Base-by-base conservation (phyloP, 2,113 vertebrate genomes). In the Synodontis membranacea region DNA sequence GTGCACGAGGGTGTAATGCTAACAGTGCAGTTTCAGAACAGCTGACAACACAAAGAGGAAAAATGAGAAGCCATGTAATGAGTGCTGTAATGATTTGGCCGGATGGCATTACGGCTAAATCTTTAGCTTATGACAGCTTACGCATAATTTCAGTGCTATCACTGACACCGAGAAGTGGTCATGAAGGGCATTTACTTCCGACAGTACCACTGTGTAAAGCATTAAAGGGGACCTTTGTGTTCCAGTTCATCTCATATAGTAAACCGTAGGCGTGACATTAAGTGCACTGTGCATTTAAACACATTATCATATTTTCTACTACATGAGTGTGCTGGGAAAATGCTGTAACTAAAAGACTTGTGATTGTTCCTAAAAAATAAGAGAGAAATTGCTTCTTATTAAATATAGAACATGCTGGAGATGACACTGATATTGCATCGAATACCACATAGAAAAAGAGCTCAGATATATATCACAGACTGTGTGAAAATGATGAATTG, bases 341-440 rank as follows among this genome's bases (percentile, higher is more conserved):
- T 8, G 15, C 17, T 8, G 8, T 21, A 15, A 17, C 50, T 75
- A 42, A 42, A 28, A 70, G 23, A 46, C 60, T 28, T 66, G 28
- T 46, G 84, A 80, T 39, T 56, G 84, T 56, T 80, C 84, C 23
- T 66, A 28, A n/a, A 80, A 80, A 60, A 50, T 14, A 72, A 78
- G 72, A 48, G 66, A 83, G 48, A 78, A 70, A 46, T 48, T 70
- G 46, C 28, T 81, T 76, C 37, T 66, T 48, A 89, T 89, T 42
- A 89, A 66, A 76, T 86, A 86, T 81, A 84, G n/a, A 86, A 80
- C 68, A 75, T 31, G 39, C 62, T 78, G 28, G 58, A 85, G 64
- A 68, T 60, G 50, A 62, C n/a, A 86, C 11, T 79, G 70, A 78
- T 44, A 52, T 74, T 62, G n/a, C 39, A 44, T 37, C 9, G 72